Percentiles rank a stretch among this genome's conserved stretches.
These are phyloP conservation scores for Troilus luridus DNA, from an alignment of 2,888 invertebrate genomes.

Conservation along the genomic window DNA sequence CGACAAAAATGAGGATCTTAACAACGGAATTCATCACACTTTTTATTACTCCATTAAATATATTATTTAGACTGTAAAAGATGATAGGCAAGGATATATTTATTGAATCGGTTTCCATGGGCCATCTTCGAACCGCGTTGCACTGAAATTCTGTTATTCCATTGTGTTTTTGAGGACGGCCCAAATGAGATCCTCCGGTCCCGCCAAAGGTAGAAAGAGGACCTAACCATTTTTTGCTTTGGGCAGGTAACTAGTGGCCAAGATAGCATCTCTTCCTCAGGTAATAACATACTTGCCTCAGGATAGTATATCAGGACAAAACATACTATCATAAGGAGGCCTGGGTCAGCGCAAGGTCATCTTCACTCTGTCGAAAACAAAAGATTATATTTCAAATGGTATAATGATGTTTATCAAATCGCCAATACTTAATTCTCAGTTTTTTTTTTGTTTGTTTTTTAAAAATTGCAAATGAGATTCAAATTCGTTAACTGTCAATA, in stretches of 20 bases:
- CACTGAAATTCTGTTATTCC: not conserved
- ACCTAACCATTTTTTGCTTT: constrained; percentile 34
- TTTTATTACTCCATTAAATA: no score
- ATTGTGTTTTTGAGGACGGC: not conserved
- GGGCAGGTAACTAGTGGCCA: constrained; percentile 32
- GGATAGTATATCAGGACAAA: constrained; percentile 32
- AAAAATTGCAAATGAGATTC: not conserved
- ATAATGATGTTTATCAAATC: constrained; percentile 7
- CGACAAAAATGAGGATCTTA: no score
- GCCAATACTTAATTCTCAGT: not conserved
- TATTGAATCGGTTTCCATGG: no score
- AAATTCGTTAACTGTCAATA: not conserved
- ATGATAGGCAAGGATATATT: no score
- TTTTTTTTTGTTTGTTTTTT: not conserved
- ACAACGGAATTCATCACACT: no score
- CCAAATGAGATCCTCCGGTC: constrained; percentile 1
- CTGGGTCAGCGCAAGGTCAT: not conserved
- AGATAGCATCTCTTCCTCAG: constrained; percentile 46
- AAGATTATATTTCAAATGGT: not conserved
- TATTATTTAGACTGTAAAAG: no score
- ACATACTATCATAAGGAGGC: not conserved
- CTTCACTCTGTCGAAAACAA: not conserved
- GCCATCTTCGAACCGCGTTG: not conserved
- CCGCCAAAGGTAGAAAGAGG: constrained; percentile 34
- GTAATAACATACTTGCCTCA: constrained; percentile 39